These are phyloP conservation scores for Acrocephalus kingi DNA, from an alignment of 2,113 vertebrate species.

Conservation along the genomic window DNA sequence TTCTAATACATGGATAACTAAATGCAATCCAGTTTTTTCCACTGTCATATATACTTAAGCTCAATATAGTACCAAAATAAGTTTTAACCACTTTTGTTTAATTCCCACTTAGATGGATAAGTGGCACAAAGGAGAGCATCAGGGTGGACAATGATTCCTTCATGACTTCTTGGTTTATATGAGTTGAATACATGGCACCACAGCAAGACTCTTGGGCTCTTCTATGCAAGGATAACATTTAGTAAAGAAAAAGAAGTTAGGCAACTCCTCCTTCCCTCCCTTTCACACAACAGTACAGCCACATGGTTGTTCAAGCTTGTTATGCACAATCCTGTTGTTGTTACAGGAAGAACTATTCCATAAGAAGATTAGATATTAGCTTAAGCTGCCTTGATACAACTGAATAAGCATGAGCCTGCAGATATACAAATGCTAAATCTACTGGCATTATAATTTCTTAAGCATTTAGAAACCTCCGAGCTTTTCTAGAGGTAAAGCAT, in stretches of 20 bases:
- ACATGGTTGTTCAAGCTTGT: conserved; percentile 34
- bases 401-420: conserved; percentile 68
- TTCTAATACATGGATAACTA: not conserved
- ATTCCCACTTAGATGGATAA: not conserved
- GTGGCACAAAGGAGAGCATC: not conserved
- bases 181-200: not conserved
- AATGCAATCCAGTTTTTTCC: not conserved
- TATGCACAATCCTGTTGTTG: conserved; percentile 47
- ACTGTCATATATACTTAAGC: not conserved
- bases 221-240: not conserved
- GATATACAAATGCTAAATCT: conserved; percentile 69
- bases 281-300: not conserved
- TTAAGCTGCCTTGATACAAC: conserved; percentile 68
- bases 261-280: not conserved
- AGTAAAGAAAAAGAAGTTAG: not conserved
- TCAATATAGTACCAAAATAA: not conserved
- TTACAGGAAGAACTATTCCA: conserved; percentile 52
- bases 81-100: not conserved
- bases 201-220: not conserved
- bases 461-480: conserved; percentile 56
- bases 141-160: not conserved
- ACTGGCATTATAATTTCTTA: conserved; percentile 68
- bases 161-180: not conserved
- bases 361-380: conserved; percentile 74
- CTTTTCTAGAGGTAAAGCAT: conserved; percentile 60